Base-by-base conservation (phyloP, 2,888 invertebrate genomes). In the Heliconius charithonia region DNA sequence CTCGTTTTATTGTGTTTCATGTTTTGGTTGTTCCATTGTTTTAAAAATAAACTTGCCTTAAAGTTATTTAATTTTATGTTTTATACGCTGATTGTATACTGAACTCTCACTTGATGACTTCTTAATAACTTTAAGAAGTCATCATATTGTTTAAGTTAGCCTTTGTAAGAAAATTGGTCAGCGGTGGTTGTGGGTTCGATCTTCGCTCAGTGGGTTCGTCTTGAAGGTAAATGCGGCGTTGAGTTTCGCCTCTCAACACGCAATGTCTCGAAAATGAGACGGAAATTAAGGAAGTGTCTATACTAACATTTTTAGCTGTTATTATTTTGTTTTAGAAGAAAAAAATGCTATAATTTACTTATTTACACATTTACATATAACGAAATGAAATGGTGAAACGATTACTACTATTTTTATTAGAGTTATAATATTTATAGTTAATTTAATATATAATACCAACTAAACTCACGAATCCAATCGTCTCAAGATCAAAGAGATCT, bases 401-500 rank as follows among this genome's bases (percentile, higher is more conserved):
- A 32, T 32, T 32, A 6, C 32, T 32, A 32, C 32, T 32, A 4
- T 56, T 19, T 12, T n/a, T 37, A 67, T n/a, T 19, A 22, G 12
- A n/a, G n/a, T 67, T 1, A n/a, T 13, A 51, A 72, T 72, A 32
- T 62, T 66, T 65, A 77, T 51, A 67, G 37, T 65, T 62, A 41
- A 59, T 79, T 72, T 63, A 73, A 76, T 69, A 59, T 70, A 65
- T 56, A 65, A 59, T 66, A 41, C 65, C n/a, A 76, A 69, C 56
- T 37, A 16, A 22, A n/a, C 37, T 25, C 56, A 59, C 37, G 69
- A 65, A 80, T 66, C 45, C 66, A 29, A 75, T n/a, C 66, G 66
- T 59, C 59, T 71, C 70, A 59, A 77, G 59, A 78, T 80, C 77
- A 75, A 77, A 80, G 75, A 71, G 77, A 75, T 69, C 41, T 75